Evolutionary conservation across 2,797 vertebrate species (phyloP).

Genomic region (Pseudochaenichthys georgianus): DNA sequence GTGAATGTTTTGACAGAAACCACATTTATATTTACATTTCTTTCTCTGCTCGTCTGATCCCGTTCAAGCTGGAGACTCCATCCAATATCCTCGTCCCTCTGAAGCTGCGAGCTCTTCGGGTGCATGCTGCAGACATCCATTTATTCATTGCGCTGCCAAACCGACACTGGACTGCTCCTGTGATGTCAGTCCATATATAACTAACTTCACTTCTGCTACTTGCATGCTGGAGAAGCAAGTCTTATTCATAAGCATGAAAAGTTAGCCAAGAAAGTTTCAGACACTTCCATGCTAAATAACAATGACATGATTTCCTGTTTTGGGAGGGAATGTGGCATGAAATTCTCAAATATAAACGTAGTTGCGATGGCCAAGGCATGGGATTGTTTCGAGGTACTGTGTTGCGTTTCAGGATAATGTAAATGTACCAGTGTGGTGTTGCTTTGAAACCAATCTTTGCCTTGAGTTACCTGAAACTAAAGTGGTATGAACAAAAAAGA

Average conservation of each 20-base stretch:
- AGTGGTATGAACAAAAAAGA: too few relatives aligned
- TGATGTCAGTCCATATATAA: conserved; percentile 48
- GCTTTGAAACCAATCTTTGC: too few relatives aligned
- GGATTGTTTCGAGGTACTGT: too few relatives aligned
- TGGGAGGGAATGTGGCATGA: background rate
- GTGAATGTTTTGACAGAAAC: conserved; percentile 28
- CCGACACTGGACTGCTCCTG: conserved; percentile 26
- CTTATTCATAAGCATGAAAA: background rate
- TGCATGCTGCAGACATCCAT: conserved; percentile 22
- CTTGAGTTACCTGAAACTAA: too few relatives aligned
- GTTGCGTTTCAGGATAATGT: too few relatives aligned
- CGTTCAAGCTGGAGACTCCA: conserved; percentile 17
- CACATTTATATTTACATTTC: conserved; percentile 30
- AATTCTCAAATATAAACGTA: background rate
- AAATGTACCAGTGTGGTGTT: too few relatives aligned
- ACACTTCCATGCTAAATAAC: background rate
- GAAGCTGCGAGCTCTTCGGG: conserved; percentile 27
- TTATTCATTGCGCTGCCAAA: conserved; percentile 46
- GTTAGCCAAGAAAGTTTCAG: background rate
- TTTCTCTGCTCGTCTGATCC: conserved; percentile 37
- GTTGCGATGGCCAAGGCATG: background rate
- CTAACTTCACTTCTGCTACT: conserved; percentile 16
- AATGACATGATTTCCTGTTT: background rate
- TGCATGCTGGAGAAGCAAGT: background rate
- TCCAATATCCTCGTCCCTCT: conserved; percentile 30